These are phyloP conservation scores for Eupsittula cactorum DNA, from an alignment of 2,113 vertebrate species.

Conservation along the genomic window DNA sequence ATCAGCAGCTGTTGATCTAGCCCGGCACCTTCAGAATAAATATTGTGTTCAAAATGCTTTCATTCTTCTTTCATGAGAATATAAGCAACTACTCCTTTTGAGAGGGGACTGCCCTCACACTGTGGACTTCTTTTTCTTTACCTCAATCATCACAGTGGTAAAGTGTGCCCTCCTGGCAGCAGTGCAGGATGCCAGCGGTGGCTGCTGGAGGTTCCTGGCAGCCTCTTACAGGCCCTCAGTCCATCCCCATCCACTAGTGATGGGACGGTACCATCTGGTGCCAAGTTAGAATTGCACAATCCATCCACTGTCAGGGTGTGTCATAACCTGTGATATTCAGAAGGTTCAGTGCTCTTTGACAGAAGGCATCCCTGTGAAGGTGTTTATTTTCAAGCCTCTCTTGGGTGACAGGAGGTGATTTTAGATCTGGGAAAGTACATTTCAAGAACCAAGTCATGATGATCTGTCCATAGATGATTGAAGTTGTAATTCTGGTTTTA, in stretches of 20 bases:
- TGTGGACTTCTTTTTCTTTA: rapidly evolving
- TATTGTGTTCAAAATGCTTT: background rate
- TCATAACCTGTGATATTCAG: slow-evolving; percentile 4
- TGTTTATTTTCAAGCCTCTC: slow-evolving; percentile 27
- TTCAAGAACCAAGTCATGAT: slow-evolving; percentile 9
- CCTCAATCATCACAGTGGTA: rapidly evolving
- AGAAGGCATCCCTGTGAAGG: background rate
- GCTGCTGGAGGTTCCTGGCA: background rate
- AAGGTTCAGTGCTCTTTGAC: slow-evolving; percentile 12
- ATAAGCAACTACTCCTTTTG: background rate
- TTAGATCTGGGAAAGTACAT: background rate
- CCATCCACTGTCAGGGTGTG: background rate
- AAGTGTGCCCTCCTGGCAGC: background rate
- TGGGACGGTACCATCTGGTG: background rate
- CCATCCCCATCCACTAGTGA: background rate
- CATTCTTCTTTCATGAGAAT: background rate
- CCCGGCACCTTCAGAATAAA: background rate
- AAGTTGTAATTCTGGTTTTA: background rate
- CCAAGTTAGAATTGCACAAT: background rate
- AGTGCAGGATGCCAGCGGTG: background rate
- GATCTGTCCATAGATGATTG: background rate
- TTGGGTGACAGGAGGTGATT: background rate
- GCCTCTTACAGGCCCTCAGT: background rate
- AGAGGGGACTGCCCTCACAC: background rate
- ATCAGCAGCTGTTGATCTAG: background rate